phyloP scores from a whole-genome alignment of 2,888 invertebrate genomes.

The Netelia melanura region DNA sequence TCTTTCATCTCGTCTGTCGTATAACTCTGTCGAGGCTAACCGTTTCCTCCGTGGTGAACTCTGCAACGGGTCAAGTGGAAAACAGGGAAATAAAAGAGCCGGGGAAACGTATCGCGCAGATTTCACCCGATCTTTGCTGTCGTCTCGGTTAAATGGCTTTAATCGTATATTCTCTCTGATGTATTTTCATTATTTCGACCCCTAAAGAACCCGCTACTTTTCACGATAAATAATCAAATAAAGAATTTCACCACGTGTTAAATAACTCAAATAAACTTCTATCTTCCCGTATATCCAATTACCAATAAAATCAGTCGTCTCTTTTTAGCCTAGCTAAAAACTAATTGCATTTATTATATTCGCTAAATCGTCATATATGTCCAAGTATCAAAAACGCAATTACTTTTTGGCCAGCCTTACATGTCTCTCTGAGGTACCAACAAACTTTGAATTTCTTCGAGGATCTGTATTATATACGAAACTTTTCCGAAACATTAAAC shows the following conservation, averaged over 20 bases:
- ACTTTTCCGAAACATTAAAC: constrained; percentile 35
- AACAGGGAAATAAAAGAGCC: constrained; percentile 25
- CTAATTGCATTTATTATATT: too few relatives aligned
- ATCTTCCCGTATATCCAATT: too few relatives aligned
- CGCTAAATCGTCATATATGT: too few relatives aligned
- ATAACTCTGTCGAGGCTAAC: constrained; percentile 29
- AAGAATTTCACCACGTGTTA: background rate
- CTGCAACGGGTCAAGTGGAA: constrained; percentile 45
- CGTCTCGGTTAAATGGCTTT: constrained; percentile 19
- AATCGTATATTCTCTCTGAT: constrained; percentile 2
- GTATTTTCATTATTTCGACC: background rate
- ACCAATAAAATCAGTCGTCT: too few relatives aligned
- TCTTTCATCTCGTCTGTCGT: constrained; percentile 19
- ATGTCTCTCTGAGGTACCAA: constrained; percentile 28
- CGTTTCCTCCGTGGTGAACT: constrained; percentile 9
- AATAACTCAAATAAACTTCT: too few relatives aligned
- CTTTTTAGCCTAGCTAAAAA: too few relatives aligned
- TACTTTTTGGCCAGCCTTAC: background rate
- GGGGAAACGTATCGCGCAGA: constrained; percentile 4
- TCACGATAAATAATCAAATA: background rate
- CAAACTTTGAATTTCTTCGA: constrained; percentile 12
- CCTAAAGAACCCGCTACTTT: background rate
- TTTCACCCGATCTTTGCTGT: constrained; percentile 19
- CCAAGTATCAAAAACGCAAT: too few relatives aligned
- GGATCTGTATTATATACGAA: constrained; percentile 23